Percentiles rank a stretch among this genome's conserved stretches.
Conservation (phyloP, 2,113 vertebrate genomes). For the Ptilonorhynchus violaceus region DNA sequence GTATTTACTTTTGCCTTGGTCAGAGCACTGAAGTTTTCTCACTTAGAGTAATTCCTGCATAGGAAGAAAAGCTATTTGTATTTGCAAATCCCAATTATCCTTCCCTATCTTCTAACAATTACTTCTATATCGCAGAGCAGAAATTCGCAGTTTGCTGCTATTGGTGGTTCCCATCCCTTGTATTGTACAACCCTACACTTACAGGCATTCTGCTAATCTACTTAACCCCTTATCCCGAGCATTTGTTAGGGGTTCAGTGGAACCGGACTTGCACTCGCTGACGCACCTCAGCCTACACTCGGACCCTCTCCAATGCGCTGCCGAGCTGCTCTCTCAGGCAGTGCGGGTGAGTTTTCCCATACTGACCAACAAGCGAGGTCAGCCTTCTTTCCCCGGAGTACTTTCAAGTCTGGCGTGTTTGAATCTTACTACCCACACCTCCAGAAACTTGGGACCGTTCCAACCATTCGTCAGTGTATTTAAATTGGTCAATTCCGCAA, state of each 20-base stretch:
- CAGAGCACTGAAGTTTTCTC: neutral
- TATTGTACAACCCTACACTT: rapidly evolving
- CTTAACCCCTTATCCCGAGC: neutral
- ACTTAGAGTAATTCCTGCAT: neutral
- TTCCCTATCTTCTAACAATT: neutral
- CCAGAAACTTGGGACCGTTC: neutral
- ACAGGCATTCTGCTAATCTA: neutral
- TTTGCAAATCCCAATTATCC: neutral
- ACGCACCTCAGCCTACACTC: rapidly evolving
- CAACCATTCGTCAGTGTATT: neutral
- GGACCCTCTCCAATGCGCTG: rapidly evolving
- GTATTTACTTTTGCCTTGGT: neutral
- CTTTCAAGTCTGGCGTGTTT: rapidly evolving
- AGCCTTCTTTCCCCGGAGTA: neutral
- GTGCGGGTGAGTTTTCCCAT: rapidly evolving
- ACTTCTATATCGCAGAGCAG: neutral
- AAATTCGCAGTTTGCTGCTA: neutral
- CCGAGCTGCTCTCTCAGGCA: neutral
- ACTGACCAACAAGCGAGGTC: too few species aligned
- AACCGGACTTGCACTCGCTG: neutral
- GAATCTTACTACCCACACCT: neutral
- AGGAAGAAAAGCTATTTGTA: neutral
- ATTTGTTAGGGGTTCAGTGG: neutral
- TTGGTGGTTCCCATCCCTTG: rapidly evolving
- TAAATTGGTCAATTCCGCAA: neutral